Conservation (phyloP, 2,888 invertebrate species). For the Patella pellucida region DNA sequence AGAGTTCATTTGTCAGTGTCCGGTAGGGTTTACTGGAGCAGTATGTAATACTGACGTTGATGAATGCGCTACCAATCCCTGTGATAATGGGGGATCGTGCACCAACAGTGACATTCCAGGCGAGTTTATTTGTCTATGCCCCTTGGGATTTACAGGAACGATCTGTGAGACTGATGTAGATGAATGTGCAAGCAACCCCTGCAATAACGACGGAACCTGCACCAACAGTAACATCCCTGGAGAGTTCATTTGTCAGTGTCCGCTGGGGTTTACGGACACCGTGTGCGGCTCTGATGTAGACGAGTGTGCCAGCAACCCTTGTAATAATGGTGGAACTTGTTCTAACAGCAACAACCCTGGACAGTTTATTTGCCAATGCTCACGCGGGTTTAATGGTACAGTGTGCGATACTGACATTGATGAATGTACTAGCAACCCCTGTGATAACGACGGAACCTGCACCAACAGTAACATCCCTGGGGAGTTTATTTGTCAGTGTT, state of each 20-base stretch:
- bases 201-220: too few relatives aligned
- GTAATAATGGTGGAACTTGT: too few relatives aligned
- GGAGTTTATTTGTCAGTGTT: conserved; percentile 73
- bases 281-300: too few relatives aligned
- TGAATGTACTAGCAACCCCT: conserved; percentile 22
- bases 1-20: conserved; percentile 14
- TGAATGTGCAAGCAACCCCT: conserved; percentile 22
- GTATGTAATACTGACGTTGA: conserved; percentile 32
- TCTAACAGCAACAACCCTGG: too few relatives aligned
- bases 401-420: conserved; percentile 5
- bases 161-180: conserved; percentile 26
- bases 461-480: not conserved
- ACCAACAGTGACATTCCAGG: conserved; percentile 16
- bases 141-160: conserved; percentile 28
- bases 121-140: conserved; percentile 27
- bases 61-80: conserved; percentile 20
- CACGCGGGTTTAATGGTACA: too few relatives aligned
- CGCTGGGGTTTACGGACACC: too few relatives aligned
- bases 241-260: too few relatives aligned
- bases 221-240: too few relatives aligned
- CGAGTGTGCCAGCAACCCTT: too few relatives aligned
- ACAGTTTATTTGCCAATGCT: too few relatives aligned
- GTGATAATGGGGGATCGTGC: conserved; percentile 16
- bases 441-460: conserved; percentile 20
- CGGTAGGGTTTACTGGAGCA: conserved; percentile 30